These are phyloP conservation scores for Napeogenes sylphis DNA, from an alignment of 2,888 invertebrate species.

Conservation along the genomic window DNA sequence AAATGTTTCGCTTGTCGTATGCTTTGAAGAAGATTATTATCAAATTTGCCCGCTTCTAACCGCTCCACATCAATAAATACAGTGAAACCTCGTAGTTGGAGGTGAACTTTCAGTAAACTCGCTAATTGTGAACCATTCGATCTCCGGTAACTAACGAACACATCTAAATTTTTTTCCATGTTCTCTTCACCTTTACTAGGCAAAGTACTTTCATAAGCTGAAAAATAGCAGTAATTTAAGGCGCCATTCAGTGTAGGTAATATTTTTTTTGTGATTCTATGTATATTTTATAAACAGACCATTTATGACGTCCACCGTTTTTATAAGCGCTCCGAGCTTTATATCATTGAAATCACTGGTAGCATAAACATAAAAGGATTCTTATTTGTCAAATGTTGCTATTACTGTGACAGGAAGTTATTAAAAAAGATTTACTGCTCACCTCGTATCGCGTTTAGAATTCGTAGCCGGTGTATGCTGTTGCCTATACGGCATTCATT, in stretches of 20 bases:
- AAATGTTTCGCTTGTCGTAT: conserved; percentile 98
- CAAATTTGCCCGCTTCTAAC: conserved; percentile 98
- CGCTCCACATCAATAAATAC: conserved; percentile 99
- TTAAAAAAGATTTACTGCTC: conserved; percentile 22
- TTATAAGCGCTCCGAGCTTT: background rate
- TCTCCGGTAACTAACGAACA: conserved; percentile 98
- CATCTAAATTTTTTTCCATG: conserved; percentile 94
- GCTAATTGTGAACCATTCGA: conserved; percentile 98
- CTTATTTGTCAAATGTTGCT: no score
- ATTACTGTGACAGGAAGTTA: no score
- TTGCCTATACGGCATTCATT: conserved; percentile 94
- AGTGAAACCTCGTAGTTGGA: conserved; percentile 95
- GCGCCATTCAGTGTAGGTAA: background rate
- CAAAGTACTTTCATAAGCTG: conserved; percentile 81
- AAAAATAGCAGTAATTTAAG: conserved; percentile 37
- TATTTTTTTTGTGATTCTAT: background rate
- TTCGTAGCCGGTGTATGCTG: conserved; percentile 94
- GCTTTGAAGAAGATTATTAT: conserved; percentile 97
- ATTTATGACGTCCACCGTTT: conserved; percentile 8
- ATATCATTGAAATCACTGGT: no score
- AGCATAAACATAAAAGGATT: no score
- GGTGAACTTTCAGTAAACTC: conserved; percentile 95
- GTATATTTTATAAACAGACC: background rate
- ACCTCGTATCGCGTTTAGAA: conserved; percentile 91
- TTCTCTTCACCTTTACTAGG: conserved; percentile 85